phyloP scores from a whole-genome alignment of 1,140 invertebrate genomes.

The Rhyacophila brunnea region DNA sequence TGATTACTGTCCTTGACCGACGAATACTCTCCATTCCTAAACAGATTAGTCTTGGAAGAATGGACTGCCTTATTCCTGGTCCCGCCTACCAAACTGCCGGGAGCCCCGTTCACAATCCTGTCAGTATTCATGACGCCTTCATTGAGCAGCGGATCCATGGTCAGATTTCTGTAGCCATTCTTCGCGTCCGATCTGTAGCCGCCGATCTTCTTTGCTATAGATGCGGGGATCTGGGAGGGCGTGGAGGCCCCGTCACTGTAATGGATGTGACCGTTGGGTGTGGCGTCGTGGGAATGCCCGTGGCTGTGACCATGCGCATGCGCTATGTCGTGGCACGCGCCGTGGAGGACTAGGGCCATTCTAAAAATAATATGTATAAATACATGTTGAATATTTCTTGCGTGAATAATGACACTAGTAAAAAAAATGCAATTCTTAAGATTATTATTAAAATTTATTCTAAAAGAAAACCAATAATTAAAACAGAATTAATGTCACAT shows the following conservation, averaged over 20 bases:
- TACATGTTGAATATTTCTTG: no score
- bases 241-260: background rate
- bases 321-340: slow-evolving; percentile 53
- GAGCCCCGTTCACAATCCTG: slow-evolving; percentile 1
- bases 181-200: slow-evolving; percentile 36
- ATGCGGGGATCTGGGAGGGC: no score
- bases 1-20: slow-evolving; percentile 12
- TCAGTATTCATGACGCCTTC: slow-evolving; percentile 4
- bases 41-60: slow-evolving; percentile 13
- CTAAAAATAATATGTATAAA: slow-evolving; percentile 54
- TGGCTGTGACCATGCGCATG: slow-evolving; percentile 41
- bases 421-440: no score
- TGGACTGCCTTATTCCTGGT: slow-evolving; percentile 1
- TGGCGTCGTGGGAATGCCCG: slow-evolving; percentile 36
- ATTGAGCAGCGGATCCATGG: slow-evolving; percentile 24
- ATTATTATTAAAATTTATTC: no score
- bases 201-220: slow-evolving; percentile 28
- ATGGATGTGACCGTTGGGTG: slow-evolving; percentile 5
- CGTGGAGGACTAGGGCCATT: slow-evolving; percentile 75
- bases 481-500: no score
- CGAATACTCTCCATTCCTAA: slow-evolving; percentile 28
- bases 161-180: slow-evolving; percentile 32
- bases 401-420: background rate
- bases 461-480: no score
- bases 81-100: slow-evolving; percentile 4